Evolutionary conservation across 2,797 vertebrate genomes (phyloP), one percentile per base, ranked within the genome.

Genomic region (Sebastes elongatus): DNA sequence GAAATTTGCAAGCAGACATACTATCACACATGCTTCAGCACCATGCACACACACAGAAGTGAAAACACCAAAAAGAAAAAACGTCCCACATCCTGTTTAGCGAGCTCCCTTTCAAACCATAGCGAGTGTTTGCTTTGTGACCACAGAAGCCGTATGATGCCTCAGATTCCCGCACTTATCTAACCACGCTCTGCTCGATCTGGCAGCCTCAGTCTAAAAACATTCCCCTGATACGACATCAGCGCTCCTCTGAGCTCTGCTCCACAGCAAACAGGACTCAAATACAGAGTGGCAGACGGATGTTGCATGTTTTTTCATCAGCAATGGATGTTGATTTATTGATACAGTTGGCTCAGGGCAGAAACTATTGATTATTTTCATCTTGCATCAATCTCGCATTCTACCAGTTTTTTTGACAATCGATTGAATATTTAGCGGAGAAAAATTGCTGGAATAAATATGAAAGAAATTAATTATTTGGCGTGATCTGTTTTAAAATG

Each of bases 41-140:
- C 70, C 70, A 52, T 56, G 53, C 46, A 35, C 42, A 62, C 22
- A n/a, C 10, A 28, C 7, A 70, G 20, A 77, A 62, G 66, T 52
- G 53, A 74, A 80, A 82, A 67, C 33, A 71, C 60, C 42, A 74
- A 65, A 79, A 68, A 70, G 6, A 38, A 77, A 79, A 55, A 25
- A n/a, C 53, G 25, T 62, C 69, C 83, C 80, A 81, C 80, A 71
- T 86, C 75, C 81, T 87, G 84, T 82, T 86, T 65, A 78, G 80
- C 1, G 22, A 75, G 71, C 80, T 57, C 52, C 70, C 62, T 76
- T 75, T 73, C 52, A 60, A 73, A 67, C 76, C 81, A 22, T 35
- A 27, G 42, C 2, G 7, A 67, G 28, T 83, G 78, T 87, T 90
- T 86, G 72, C 81, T 10, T 56, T 88, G 59, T 16, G 9, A 63